phyloP scores from a whole-genome alignment of 2,888 invertebrate genomes.

The Parasteatoda lunata region DNA sequence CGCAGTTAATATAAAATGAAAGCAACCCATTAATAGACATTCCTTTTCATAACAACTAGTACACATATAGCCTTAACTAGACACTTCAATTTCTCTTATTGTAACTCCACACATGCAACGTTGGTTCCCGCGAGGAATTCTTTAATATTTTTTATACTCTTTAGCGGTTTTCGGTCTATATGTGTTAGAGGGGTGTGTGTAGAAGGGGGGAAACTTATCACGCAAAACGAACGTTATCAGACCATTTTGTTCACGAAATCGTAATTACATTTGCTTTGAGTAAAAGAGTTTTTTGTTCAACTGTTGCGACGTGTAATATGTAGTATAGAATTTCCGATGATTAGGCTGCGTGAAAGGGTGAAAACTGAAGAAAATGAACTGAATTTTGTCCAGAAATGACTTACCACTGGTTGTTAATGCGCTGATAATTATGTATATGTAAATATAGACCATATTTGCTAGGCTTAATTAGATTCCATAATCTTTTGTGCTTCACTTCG shows the following conservation, averaged over 20 bases:
- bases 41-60: too few species aligned
- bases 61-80: neutral
- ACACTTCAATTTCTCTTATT: slow-evolving; percentile 1
- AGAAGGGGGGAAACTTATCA: slow-evolving; percentile 12
- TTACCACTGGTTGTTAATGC: slow-evolving; percentile 6
- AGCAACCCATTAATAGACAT: too few species aligned
- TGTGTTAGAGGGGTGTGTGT: slow-evolving; percentile 12
- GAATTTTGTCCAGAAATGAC: neutral
- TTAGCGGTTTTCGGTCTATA: slow-evolving; percentile 15
- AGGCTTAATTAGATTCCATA: too few species aligned
- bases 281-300: slow-evolving; percentile 41
- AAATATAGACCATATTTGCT: slow-evolving; percentile 18
- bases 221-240: slow-evolving; percentile 58
- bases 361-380: neutral
- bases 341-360: slow-evolving; percentile 6
- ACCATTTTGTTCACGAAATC: slow-evolving; percentile 51
- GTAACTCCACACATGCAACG: neutral
- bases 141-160: slow-evolving; percentile 6
- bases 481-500: too few species aligned
- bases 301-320: slow-evolving; percentile 32
- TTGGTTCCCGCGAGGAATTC: neutral
- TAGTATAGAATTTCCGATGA: slow-evolving; percentile 30
- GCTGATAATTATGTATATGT: slow-evolving; percentile 33
- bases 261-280: slow-evolving; percentile 50
- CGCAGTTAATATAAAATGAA: too few species aligned